phyloP scores from a whole-genome alignment of 2,888 invertebrate genomes.

The Thera britannica region DNA sequence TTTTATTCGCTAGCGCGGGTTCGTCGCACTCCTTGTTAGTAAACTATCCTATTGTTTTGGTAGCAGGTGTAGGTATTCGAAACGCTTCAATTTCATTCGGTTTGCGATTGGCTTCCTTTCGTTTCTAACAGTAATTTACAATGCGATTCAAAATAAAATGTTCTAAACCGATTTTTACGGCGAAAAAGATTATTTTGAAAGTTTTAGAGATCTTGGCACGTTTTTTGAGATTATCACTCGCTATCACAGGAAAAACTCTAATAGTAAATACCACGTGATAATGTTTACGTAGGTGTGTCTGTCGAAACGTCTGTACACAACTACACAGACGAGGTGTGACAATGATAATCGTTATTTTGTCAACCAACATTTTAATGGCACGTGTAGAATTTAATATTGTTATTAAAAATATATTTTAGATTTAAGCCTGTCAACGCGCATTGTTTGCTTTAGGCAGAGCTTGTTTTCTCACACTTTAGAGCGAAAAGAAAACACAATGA shows the following conservation, averaged over 20 bases:
- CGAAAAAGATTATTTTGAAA: background rate
- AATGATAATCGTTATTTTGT: conserved; percentile 27
- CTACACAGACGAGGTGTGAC: conserved; percentile 11
- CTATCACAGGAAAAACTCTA: conserved; percentile 34
- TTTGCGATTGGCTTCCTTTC: conserved; percentile 24
- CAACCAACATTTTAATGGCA: conserved; percentile 15
- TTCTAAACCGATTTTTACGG: conserved; percentile 1
- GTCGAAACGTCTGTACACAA: conserved; percentile 29
- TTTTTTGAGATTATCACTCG: conserved; percentile 13
- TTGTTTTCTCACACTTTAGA: background rate
- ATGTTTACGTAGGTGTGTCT: conserved; percentile 53
- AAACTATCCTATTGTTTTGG: conserved; percentile 59
- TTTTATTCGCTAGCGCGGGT: conserved; percentile 50
- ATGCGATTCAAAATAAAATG: conserved; percentile 10
- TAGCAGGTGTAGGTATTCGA: conserved; percentile 18
- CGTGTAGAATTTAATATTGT: conserved; percentile 2
- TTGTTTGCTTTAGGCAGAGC: no score
- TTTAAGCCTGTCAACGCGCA: background rate
- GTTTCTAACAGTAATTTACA: conserved; percentile 11
- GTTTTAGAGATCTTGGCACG: conserved; percentile 2
- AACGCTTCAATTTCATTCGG: conserved; percentile 25
- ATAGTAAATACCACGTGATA: conserved; percentile 45
- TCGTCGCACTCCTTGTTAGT: conserved; percentile 73
- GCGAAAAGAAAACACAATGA: no score
- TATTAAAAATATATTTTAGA: background rate